These are phyloP conservation scores for Apotomis betuletana DNA, from an alignment of 2,888 invertebrate genomes.

Conservation along the genomic window DNA sequence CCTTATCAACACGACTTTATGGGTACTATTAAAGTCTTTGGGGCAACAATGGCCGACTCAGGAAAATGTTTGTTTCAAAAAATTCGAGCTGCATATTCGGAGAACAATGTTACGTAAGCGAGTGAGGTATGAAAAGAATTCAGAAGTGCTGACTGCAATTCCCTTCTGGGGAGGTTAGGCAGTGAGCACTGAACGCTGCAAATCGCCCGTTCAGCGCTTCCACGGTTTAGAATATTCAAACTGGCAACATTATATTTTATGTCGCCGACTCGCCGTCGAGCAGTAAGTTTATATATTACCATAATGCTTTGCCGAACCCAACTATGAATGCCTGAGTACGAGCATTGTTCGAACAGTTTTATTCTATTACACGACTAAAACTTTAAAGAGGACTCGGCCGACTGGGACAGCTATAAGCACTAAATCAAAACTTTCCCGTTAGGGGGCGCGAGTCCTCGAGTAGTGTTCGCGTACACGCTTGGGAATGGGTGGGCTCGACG, in stretches of 20 bases:
- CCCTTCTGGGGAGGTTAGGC: constrained; percentile 46
- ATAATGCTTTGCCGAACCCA: constrained; percentile 58
- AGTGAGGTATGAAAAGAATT: constrained; percentile 43
- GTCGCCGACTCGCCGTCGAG: constrained; percentile 57
- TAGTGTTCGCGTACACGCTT: constrained; percentile 70
- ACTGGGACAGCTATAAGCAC: constrained; percentile 78
- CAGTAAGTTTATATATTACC: constrained; percentile 68
- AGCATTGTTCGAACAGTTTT: constrained; percentile 78
- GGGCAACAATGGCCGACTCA: constrained; percentile 31
- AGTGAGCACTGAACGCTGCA: constrained; percentile 49
- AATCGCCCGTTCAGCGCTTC: constrained; percentile 51
- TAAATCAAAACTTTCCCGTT: constrained; percentile 82
- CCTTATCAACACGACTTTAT: constrained; percentile 40
- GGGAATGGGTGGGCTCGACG: constrained; percentile 59
- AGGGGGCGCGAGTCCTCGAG: constrained; percentile 59
- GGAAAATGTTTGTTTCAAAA: constrained; percentile 39
- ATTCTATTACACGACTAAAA: constrained; percentile 80
- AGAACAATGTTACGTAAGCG: constrained; percentile 27
- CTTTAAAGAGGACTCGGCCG: constrained; percentile 75
- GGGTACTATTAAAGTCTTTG: constrained; percentile 43
- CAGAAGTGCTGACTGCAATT: constrained; percentile 49
- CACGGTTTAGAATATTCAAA: constrained; percentile 69
- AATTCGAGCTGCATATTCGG: constrained; percentile 24
- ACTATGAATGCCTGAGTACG: constrained; percentile 68
- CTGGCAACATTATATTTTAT: constrained; percentile 68